Evolutionary conservation across 2,888 invertebrate species (phyloP), one percentile per base, ranked within the genome.

Genomic region (Drosophila crucigera): DNA sequence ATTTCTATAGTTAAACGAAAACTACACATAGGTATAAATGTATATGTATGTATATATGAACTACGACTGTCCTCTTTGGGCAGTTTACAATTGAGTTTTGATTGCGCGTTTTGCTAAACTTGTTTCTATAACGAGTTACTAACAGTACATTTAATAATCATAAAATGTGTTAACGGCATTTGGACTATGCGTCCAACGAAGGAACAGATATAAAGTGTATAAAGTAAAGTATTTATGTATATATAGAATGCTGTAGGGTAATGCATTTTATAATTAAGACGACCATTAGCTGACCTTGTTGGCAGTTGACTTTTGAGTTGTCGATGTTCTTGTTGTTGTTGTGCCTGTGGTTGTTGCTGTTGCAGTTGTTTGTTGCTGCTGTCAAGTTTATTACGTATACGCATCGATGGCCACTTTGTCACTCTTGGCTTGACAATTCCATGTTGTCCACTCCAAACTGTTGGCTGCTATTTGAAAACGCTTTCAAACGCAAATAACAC

Each of bases 231-330:
- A 37, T 73, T 35, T 59, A 54, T 54, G 68, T 69, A 61, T 65
- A 68, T 77, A 84, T 66, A 72, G 62, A 72, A 83, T 81, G 75
- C 78, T 77, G 69, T 73, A 74, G 76, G 76, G 68, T 72, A 80
- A 77, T 77, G 73, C 75, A 86, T 84, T 84, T 76, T 69, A 62
- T 58, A 58, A 79, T 70, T 77, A 87, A 87, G 89, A 86, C 88
- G 90, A 90, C 89, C 86, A 85, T 85, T 77, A 81, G 90, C 90
- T 87, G 87, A 87, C 87, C 87, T 87, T 90, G 81, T 84, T 87
- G 84, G 58, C 68, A 73, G 69, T 69, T 63, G 73, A 59, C 49
- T 69, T 58, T 53, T 73, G 59, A 55, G 47, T 28, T 47, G 47
- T 47, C 33, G n/a, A 35, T 52, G 68, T 41, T 67, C 55, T 54